Evolutionary conservation across 2,797 vertebrate genomes (phyloP).

Genomic region (Manis javanica): DNA sequence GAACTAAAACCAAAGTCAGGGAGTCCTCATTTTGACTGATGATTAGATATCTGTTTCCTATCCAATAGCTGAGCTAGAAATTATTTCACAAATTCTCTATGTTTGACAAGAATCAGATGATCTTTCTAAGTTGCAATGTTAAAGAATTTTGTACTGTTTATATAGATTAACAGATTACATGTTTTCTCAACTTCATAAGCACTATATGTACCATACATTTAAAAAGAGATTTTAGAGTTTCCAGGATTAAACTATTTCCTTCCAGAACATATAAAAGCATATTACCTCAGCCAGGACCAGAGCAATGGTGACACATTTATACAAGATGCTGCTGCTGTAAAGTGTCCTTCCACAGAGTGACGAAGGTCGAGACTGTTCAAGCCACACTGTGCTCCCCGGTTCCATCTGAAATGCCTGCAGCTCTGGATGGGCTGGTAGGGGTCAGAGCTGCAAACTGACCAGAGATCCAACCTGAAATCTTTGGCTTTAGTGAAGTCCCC

Average conservation of each 20-base stretch:
- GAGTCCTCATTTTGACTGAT: neutral
- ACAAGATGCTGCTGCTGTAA: neutral
- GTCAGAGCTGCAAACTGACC: neutral
- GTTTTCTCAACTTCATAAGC: neutral
- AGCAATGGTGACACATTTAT: neutral
- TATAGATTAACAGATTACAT: slow-evolving; percentile 4
- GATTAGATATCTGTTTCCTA: neutral
- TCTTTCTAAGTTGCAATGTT: neutral
- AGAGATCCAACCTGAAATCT: neutral
- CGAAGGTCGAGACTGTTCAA: neutral
- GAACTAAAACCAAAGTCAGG: slow-evolving; percentile 30
- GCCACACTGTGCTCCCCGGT: neutral
- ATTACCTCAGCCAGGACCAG: neutral
- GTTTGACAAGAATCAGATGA: neutral
- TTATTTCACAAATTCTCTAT: neutral
- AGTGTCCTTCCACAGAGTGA: neutral
- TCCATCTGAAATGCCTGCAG: neutral
- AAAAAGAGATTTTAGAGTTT: neutral
- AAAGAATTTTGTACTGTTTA: neutral
- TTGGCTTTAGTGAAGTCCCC: neutral
- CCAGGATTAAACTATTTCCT: neutral
- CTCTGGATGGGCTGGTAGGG: neutral
- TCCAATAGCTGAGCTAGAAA: neutral
- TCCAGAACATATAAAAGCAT: neutral
- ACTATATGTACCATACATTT: neutral